A percentile compares a stretch with the other conserved stretches of the same genome.
phyloP scores from a whole-genome alignment of 2,888 invertebrate species.

The Dicycla oo region DNA sequence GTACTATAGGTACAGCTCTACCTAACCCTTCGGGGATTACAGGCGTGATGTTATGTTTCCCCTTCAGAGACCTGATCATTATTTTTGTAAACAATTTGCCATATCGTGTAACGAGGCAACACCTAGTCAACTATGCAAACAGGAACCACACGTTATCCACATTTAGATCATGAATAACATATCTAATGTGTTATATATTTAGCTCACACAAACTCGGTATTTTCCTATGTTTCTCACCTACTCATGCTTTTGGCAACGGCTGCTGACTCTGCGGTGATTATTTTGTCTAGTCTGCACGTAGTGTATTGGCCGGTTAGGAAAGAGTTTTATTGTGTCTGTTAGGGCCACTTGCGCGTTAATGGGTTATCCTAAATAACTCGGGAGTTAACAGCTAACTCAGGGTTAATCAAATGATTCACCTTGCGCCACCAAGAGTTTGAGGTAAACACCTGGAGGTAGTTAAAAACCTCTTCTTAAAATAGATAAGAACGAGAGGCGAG shows the following conservation, averaged over 20 bases:
- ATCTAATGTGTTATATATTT: slow-evolving; percentile 42
- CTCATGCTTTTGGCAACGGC: slow-evolving; percentile 38
- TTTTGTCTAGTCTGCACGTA: not conserved
- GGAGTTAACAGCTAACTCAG: no score
- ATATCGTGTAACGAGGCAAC: not conserved
- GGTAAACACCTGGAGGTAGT: no score
- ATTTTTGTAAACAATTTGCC: not conserved
- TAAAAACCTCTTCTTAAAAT: no score
- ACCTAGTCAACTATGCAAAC: not conserved
- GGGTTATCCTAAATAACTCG: no score
- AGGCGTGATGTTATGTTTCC: no score
- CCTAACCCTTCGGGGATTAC: no score
- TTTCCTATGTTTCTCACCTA: slow-evolving; percentile 54
- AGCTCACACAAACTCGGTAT: slow-evolving; percentile 45
- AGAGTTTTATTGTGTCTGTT: not conserved
- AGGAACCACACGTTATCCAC: slow-evolving; percentile 19
- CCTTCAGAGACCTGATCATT: not conserved
- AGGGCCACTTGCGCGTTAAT: no score
- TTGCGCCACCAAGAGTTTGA: no score
- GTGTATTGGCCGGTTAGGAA: slow-evolving; percentile 14
- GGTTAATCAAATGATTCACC: no score
- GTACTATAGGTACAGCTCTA: no score
- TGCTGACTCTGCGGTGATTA: slow-evolving; percentile 1
- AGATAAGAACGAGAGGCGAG: no score
- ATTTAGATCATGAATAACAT: slow-evolving; percentile 52